Base-by-base conservation (phyloP, 2,888 invertebrate genomes). In the Limnephilus marmoratus region DNA sequence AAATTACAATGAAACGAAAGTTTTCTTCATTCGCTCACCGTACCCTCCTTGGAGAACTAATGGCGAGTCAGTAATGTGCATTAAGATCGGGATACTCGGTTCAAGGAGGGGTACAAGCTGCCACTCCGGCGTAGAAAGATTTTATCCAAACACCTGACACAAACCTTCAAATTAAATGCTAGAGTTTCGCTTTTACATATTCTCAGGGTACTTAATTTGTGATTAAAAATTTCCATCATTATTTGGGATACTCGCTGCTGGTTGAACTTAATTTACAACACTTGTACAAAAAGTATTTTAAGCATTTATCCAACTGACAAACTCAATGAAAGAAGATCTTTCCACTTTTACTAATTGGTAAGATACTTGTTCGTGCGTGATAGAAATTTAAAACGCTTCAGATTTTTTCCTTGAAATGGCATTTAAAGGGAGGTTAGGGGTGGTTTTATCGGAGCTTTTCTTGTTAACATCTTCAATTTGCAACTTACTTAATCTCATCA, bases 1-100 rank as follows among this genome's bases (percentile, higher is more conserved):
- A 93, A 93, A 93, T 93, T 93, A 93, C 93, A 93, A 93, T 93
- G 93, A 93, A 93, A 92, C 92, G 93, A 93, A 93, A 93, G 92
- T 93, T 93, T 92, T 91, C 90, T 81, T 81, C 85, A 83, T 85
- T 90, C 87, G 81, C 90, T 83, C 45, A 15, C 86, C 85, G 83
- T 18, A 45, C 29, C 45, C 29, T 86, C 45, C 86, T 86, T 45
- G 45, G 86, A 37, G 45, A 90, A 49, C 92, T 90, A 92, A 90
- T 90, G 92, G 90, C 45, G 68, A 88, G 88, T 31, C 86, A 45
- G 88, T 80, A 88, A 80, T 34, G 53, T 88, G 88, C 88, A 86
- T 86, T 86, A 86, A 86, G 86, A 24, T 68, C 88, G 88, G 88
- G 88, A 53, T 80, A 86, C 49, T 13, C 29, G 3, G 13, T 45